phyloP scores from a whole-genome alignment of 2,113 vertebrate genomes.

The Eleginops maclovinus region DNA sequence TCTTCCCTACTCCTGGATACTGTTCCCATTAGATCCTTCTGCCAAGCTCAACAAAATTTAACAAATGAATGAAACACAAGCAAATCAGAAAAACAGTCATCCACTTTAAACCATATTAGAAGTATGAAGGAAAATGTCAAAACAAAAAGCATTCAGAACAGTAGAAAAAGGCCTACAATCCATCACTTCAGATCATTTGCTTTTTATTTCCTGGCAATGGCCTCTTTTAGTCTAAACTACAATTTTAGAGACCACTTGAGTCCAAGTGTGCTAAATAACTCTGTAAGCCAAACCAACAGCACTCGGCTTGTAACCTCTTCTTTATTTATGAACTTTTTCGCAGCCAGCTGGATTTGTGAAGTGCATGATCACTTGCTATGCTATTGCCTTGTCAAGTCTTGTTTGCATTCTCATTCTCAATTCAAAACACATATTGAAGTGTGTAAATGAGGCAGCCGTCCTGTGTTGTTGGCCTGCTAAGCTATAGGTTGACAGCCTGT shows the following conservation, averaged over 20 bases:
- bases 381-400: slow-evolving; percentile 32
- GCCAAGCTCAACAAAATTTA: background rate
- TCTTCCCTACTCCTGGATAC: background rate
- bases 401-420: slow-evolving; percentile 22
- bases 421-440: slow-evolving; percentile 46
- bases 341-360: slow-evolving; percentile 5
- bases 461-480: slow-evolving; percentile 62
- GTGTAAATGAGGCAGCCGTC: slow-evolving; percentile 65
- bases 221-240: background rate
- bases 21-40: background rate
- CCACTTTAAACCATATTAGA: background rate
- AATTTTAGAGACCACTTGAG: background rate
- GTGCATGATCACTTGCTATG: slow-evolving; percentile 1
- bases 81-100: too few species aligned
- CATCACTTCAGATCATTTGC: background rate
- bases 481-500: slow-evolving; percentile 64
- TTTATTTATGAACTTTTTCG: slow-evolving; percentile 34
- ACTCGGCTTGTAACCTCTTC: slow-evolving; percentile 7
- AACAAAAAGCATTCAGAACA: background rate
- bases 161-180: background rate
- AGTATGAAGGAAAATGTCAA: background rate
- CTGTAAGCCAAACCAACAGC: slow-evolving; percentile 9
- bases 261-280: slow-evolving; percentile 8
- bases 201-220: background rate
- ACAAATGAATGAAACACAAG: background rate